Base-by-base conservation (phyloP, 35 echinoderm and acorn worm species). In the Amphiura filiformis region DNA sequence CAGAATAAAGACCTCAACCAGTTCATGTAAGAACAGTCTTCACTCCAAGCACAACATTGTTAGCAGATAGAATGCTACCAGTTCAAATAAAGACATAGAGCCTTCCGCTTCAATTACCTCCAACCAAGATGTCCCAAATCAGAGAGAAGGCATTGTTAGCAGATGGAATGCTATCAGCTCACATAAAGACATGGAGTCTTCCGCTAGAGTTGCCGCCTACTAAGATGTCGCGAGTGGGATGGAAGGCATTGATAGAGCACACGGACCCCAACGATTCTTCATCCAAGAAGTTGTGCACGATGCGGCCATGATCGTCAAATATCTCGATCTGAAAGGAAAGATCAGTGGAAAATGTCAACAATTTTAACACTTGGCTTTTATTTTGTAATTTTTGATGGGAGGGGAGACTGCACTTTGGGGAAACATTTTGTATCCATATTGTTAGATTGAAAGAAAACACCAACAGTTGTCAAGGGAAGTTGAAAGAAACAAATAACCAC, bases 121-220 rank as follows among this genome's bases (percentile, higher is more conserved):
- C 94, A 30, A 80, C 89, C 0, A 97, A 32, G 94, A 39, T 28
- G 92, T 94, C 20, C 88, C 92, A 75, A 94, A 92, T 32, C 91
- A 94, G 12, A 52, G 75, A 49, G 94, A 94, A 52, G 44, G 44
- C 44, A 52, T 52, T 52, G 34, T 30, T 88, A 94, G 44, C 95
- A 94, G n/a, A 97, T 89, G 0, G 95, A 97, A 18, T 75, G 81
- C 3, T 94, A 86, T 79, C 76, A 87, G 22, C 84, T 85, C 38
- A 91, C 92, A 35, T 94, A 49, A 98, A 92, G 34, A 98, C 90
- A 64, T 98, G 90, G 0, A 98, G 85, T 40, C 90, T 88, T 1
- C 96, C 96, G 88, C 96, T 98, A 32, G 90, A 86, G 78, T 98
- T 98, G 0, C 75, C 90, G 1, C 96, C 95, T 23, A 81, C 90